These are phyloP conservation scores for Sarcophaga rosellei DNA, from an alignment of 2,888 invertebrate species.

Conservation along the genomic window DNA sequence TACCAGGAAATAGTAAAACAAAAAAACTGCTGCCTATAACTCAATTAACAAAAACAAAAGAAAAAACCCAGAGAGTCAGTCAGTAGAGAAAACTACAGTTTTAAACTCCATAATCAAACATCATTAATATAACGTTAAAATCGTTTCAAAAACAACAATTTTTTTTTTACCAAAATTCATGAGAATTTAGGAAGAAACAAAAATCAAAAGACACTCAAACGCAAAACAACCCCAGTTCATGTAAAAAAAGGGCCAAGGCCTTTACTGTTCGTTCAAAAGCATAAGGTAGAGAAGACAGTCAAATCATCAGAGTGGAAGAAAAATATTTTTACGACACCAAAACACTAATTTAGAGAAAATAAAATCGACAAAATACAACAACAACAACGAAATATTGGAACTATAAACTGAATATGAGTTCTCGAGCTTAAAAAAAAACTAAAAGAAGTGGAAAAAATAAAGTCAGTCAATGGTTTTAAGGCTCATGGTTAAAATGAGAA, in stretches of 20 bases:
- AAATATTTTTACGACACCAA: conserved; percentile 30
- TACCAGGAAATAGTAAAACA: conserved; percentile 62
- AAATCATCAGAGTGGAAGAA: conserved; percentile 39
- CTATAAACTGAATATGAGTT: conserved; percentile 57
- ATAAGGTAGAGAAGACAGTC: neutral
- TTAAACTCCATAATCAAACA: conserved; percentile 56
- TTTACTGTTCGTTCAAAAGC: conserved; percentile 8
- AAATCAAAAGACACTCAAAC: neutral
- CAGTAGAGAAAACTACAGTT: conserved; percentile 9
- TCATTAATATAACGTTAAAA: conserved; percentile 60
- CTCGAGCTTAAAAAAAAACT: neutral
- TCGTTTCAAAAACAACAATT: conserved; percentile 38
- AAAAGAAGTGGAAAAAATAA: neutral
- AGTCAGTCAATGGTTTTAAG: conserved; percentile 44
- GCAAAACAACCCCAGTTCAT: conserved; percentile 4
- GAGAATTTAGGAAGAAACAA: conserved; percentile 38
- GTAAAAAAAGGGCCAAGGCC: conserved; percentile 30
- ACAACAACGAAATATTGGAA: conserved; percentile 35
- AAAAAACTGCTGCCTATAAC: conserved; percentile 35
- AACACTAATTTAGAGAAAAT: conserved; percentile 54
- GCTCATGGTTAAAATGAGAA: conserved; percentile 16
- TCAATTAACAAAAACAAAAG: conserved; percentile 51
- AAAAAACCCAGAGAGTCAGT: conserved; percentile 25
- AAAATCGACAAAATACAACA: conserved; percentile 30
- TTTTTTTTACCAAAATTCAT: conserved; percentile 34